Conservation (phyloP, 2,113 vertebrate species). For the cat (Felis catus) region DNA sequence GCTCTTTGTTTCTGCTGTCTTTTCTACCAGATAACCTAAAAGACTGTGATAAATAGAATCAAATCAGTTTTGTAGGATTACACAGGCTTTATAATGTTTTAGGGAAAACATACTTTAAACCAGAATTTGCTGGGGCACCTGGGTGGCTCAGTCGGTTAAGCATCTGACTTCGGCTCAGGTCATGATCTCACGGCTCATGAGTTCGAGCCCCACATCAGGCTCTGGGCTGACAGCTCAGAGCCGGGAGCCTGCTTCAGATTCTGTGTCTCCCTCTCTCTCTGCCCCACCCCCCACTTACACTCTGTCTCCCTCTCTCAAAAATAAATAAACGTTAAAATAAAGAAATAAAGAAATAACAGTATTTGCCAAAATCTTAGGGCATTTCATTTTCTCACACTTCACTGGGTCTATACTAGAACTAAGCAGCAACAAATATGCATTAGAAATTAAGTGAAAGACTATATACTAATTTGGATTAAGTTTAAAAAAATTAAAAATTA, state of each 20-base stretch:
- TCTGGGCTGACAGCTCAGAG: no score
- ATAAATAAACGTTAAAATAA: no score
- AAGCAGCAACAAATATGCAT: neutral
- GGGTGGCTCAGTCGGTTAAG: no score
- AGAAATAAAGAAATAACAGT: neutral
- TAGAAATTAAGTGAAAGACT: neutral
- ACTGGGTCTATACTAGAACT: neutral
- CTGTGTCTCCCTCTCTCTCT: no score
- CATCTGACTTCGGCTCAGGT: no score
- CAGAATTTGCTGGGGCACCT: neutral
- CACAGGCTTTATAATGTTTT: neutral
- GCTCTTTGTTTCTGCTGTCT: neutral
- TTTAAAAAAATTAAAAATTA: no score
- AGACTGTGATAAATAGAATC: neutral
- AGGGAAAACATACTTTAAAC: constrained; percentile 36
- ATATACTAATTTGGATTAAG: no score
- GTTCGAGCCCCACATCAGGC: no score
- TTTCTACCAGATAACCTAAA: neutral
- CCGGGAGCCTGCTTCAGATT: no score
- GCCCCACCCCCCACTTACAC: no score
- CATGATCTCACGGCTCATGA: no score
- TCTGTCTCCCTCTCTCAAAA: no score
- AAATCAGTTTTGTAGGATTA: neutral
- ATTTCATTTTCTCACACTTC: constrained; percentile 47
- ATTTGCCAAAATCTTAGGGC: constrained; percentile 22